A percentile compares a stretch with the other conserved stretches of the same genome.
phyloP scores from a whole-genome alignment of 2,797 vertebrate species.

The Pampus argenteus region DNA sequence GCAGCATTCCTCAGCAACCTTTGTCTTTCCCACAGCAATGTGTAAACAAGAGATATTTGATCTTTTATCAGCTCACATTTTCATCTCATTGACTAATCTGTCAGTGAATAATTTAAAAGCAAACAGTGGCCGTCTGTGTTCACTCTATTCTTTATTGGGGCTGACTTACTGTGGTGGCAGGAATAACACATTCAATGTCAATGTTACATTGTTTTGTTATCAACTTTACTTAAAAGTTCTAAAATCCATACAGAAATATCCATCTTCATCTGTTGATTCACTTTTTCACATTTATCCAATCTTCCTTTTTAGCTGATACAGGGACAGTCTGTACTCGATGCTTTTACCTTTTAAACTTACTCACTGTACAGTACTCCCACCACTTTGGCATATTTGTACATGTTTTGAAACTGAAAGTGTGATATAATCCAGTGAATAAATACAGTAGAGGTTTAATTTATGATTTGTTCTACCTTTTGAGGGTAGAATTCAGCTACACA shows the following conservation, averaged over 20 bases:
- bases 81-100: constrained; percentile 30
- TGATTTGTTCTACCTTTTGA: no score
- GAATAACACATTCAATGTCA: no score
- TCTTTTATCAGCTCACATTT: constrained; percentile 38
- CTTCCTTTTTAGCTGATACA: constrained; percentile 17
- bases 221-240: constrained; percentile 8
- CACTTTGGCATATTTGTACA: constrained; percentile 18
- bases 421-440: background rate
- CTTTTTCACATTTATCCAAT: constrained; percentile 19
- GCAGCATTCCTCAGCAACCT: background rate
- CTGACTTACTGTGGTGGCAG: no score
- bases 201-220: constrained; percentile 1
- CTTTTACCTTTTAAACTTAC: constrained; percentile 1
- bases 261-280: constrained; percentile 22
- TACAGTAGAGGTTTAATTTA: background rate
- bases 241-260: constrained; percentile 14
- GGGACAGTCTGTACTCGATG: constrained; percentile 6
- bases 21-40: background rate
- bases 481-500: no score
- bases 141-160: constrained; percentile 27
- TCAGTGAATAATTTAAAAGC: constrained; percentile 36
- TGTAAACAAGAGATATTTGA: constrained; percentile 24
- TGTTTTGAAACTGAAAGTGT: background rate
- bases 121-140: background rate
- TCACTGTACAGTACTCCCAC: constrained; percentile 15